These are phyloP conservation scores for Heterohyrax brucei DNA, from an alignment of 2,797 vertebrate genomes.

Conservation along the genomic window DNA sequence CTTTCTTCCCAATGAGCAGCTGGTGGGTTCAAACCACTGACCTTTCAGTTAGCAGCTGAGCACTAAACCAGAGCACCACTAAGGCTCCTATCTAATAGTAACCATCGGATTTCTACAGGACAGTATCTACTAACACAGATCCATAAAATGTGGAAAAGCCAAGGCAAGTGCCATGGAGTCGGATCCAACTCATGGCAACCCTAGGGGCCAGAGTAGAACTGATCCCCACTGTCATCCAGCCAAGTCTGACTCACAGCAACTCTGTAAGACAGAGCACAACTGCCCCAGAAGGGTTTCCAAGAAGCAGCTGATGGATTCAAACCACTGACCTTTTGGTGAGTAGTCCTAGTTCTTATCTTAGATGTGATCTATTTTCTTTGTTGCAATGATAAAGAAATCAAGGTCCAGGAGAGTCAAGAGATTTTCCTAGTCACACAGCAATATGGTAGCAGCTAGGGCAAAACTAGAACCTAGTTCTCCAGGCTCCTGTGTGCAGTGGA, in stretches of 20 bases:
- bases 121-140: background rate
- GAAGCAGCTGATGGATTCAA: too few relatives aligned
- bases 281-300: too few relatives aligned
- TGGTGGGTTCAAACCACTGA: background rate
- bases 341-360: background rate
- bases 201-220: too few relatives aligned
- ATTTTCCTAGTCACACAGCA: background rate
- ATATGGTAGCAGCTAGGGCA: fast-evolving
- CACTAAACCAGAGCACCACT: background rate
- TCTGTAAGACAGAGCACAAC: background rate
- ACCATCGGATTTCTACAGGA: background rate
- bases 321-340: too few relatives aligned
- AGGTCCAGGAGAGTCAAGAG: background rate
- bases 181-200: too few relatives aligned
- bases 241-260: background rate
- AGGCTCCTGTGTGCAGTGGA: background rate
- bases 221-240: background rate
- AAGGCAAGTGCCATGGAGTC: too few relatives aligned
- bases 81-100: background rate
- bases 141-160: background rate
- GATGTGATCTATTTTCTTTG: background rate
- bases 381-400: background rate
- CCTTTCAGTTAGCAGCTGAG: background rate
- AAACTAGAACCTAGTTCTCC: background rate
- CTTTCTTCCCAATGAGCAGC: background rate